Evolutionary conservation across 1,140 invertebrate genomes (phyloP).

Genomic region (Apis laboriosa): DNA sequence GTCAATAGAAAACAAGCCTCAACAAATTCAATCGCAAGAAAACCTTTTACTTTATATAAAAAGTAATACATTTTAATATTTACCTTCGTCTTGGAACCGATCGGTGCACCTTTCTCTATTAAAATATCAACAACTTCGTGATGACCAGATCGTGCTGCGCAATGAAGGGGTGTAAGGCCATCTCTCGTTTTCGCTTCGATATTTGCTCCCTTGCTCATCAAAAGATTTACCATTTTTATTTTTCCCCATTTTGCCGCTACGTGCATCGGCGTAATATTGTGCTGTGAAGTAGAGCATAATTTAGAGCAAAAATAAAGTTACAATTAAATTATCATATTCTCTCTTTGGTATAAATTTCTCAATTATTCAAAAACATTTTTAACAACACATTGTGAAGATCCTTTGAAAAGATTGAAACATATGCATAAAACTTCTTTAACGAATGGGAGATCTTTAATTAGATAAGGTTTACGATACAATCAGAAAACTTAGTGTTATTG

Average conservation of each 20-base stretch:
- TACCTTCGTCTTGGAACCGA: constrained; percentile 98
- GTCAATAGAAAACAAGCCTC: constrained; percentile 67
- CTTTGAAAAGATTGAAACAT: too few species aligned
- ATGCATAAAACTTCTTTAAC: too few species aligned
- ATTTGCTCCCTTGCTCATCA: constrained; percentile 93
- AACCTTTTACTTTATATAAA: not conserved
- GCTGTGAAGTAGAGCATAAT: constrained; percentile 76
- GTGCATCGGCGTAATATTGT: constrained; percentile 95
- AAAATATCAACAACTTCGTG: constrained; percentile 96
- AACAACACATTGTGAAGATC: too few species aligned
- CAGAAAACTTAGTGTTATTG: too few species aligned
- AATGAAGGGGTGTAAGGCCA: constrained; percentile 94
- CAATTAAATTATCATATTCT: too few species aligned
- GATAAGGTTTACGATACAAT: too few species aligned
- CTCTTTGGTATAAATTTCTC: too few species aligned
- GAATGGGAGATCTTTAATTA: too few species aligned
- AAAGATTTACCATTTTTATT: constrained; percentile 92
- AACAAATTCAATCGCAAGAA: not conserved
- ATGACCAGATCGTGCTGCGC: constrained; percentile 97
- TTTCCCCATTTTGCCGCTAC: constrained; percentile 99
- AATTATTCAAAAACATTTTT: not conserved
- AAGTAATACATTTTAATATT: not conserved
- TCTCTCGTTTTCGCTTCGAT: constrained; percentile 97
- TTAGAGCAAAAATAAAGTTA: not conserved
- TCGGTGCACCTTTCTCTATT: constrained; percentile 94